A percentile compares a stretch with the other conserved stretches of the same genome.
phyloP scores from a whole-genome alignment of 2,888 invertebrate species.

The Neoitamus cyanurus region DNA sequence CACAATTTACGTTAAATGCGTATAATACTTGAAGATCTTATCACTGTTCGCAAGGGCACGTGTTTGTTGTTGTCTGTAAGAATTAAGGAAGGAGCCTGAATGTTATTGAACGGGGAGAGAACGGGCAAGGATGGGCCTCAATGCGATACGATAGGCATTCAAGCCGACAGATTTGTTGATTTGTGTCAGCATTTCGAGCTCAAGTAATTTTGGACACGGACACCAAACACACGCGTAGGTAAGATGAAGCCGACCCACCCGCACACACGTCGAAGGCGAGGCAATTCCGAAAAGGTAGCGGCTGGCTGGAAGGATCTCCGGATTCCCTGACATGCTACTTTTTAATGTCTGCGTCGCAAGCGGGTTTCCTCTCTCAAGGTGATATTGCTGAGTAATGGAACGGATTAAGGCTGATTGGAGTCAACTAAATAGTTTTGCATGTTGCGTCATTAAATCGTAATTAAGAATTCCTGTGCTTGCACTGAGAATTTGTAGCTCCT shows the following conservation, averaged over 20 bases:
- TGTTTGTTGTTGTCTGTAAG: slow-evolving; percentile 17
- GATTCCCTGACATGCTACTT: not conserved
- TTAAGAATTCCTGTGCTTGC: slow-evolving; percentile 16
- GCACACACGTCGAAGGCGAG: not conserved
- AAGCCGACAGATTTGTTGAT: slow-evolving; percentile 11
- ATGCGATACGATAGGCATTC: not conserved
- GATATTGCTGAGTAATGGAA: slow-evolving; percentile 21
- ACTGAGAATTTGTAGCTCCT: not conserved
- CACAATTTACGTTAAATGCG: slow-evolving; percentile 6
- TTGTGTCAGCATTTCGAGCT: slow-evolving; percentile 14
- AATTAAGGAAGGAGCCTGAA: slow-evolving; percentile 2
- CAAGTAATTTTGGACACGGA: not conserved
- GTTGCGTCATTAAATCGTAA: slow-evolving; percentile 17
- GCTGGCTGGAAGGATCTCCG: not conserved
- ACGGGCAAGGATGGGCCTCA: not conserved
- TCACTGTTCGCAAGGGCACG: not conserved
- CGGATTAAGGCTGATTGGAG: slow-evolving; percentile 29
- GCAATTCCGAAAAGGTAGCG: not conserved
- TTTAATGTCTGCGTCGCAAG: not conserved
- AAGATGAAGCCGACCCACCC: not conserved
- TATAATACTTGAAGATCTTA: slow-evolving; percentile 30
- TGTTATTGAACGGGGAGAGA: slow-evolving; percentile 1
- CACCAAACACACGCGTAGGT: not conserved
- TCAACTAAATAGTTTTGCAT: slow-evolving; percentile 27
- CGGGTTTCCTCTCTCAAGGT: not conserved